Conservation (phyloP, 2,888 invertebrate genomes). For the Hypsopygia costalis region DNA sequence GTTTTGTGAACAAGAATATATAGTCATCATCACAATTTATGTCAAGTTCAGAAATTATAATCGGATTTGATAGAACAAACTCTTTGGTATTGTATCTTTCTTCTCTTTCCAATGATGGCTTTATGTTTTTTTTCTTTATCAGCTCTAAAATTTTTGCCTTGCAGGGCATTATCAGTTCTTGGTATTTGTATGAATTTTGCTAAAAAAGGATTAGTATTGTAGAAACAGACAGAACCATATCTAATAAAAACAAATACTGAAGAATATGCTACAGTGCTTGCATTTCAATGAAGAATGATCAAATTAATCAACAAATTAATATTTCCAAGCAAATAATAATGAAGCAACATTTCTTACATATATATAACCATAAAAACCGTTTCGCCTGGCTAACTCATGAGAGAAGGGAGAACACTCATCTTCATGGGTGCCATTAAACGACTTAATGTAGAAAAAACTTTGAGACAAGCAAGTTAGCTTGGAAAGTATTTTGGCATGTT, state of each 20-base stretch:
- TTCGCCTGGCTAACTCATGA: no score
- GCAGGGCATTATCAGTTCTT: constrained; percentile 40
- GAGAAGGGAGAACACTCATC: no score
- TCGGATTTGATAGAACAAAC: constrained; percentile 27
- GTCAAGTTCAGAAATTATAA: constrained; percentile 21
- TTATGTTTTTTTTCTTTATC: constrained; percentile 18
- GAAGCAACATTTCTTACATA: no score
- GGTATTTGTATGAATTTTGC: constrained; percentile 51
- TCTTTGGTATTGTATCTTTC: not conserved
- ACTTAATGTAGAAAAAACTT: no score
- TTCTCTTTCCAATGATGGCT: not conserved
- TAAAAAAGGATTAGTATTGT: constrained; percentile 44
- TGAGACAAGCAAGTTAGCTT: no score
- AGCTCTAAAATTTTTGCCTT: constrained; percentile 34
- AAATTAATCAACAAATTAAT: no score
- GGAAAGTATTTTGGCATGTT: no score
- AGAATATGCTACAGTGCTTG: no score
- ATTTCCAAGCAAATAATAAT: no score
- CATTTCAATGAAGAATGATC: no score
- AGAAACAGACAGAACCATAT: constrained; percentile 11
- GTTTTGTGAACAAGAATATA: constrained; percentile 28
- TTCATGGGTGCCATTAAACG: no score
- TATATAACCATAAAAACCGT: no score
- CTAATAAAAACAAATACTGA: constrained; percentile 3
- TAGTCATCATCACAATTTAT: constrained; percentile 23